A percentile compares a stretch with the other conserved stretches of the same genome.
phyloP scores from a whole-genome alignment of 1,140 invertebrate genomes.

The Sycophila sp. region DNA sequence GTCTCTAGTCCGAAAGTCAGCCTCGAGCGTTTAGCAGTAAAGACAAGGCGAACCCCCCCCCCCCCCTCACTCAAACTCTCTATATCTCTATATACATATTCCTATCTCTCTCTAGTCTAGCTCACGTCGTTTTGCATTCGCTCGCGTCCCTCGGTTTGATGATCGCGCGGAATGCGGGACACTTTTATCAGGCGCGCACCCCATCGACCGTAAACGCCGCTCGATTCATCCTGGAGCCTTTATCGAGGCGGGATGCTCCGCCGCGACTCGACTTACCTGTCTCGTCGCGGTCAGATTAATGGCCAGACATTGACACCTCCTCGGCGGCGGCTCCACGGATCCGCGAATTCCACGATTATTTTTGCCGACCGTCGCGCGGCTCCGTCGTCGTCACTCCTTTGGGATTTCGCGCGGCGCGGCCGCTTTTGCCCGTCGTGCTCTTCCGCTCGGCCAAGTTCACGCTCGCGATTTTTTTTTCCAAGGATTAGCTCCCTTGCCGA shows the following conservation, averaged over 20 bases:
- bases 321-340: neutral
- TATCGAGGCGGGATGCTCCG: neutral
- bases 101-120: no score
- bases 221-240: neutral
- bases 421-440: no score
- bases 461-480: no score
- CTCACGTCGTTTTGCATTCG: constrained; percentile 9
- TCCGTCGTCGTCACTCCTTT: neutral
- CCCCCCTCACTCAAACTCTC: no score
- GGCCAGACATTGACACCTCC: constrained; percentile 19
- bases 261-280: constrained; percentile 20
- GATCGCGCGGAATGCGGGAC: constrained; percentile 16
- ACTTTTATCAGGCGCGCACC: neutral
- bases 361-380: neutral
- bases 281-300: constrained; percentile 12
- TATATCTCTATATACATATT: no score
- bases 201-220: neutral
- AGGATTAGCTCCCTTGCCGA: no score
- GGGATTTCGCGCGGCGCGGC: neutral
- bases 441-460: no score
- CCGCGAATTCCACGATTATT: neutral
- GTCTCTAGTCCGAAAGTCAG: no score
- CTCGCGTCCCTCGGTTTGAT: neutral
- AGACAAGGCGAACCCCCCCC: no score
- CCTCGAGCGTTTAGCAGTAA: no score